phyloP scores from a whole-genome alignment of 2,797 vertebrate genomes.

The Catostomus latipinnis region DNA sequence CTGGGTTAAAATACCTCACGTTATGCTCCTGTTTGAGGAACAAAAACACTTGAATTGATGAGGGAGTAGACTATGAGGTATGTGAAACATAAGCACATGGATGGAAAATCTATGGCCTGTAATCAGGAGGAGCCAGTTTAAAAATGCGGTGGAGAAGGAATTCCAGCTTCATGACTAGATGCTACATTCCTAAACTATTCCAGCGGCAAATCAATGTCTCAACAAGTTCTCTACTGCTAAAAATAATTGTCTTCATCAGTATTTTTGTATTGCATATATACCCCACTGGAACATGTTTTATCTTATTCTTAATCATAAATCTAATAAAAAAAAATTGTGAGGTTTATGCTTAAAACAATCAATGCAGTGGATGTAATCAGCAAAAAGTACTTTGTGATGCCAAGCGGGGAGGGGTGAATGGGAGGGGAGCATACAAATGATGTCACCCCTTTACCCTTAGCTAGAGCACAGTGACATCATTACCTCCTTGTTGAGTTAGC shows the following conservation, averaged over 20 bases:
- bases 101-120: conserved; percentile 21
- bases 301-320: too few species aligned
- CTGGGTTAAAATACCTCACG: conserved; percentile 19
- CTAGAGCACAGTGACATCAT: conserved; percentile 50
- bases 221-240: too few species aligned
- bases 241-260: too few species aligned
- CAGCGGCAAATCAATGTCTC: neutral
- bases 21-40: conserved; percentile 1
- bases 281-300: too few species aligned
- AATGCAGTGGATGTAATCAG: conserved; percentile 4
- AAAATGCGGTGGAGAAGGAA: neutral
- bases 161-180: neutral
- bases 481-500: conserved; percentile 50
- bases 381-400: conserved; percentile 45
- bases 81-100: conserved; percentile 5
- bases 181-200: conserved; percentile 6
- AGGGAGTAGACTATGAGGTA: conserved; percentile 2
- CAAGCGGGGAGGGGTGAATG: conserved; percentile 7
- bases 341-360: too few species aligned
- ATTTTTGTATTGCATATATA: too few species aligned
- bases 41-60: conserved; percentile 15
- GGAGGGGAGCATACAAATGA: conserved; percentile 7
- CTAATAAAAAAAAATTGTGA: too few species aligned
- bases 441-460: conserved; percentile 25
- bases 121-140: conserved; percentile 4